phyloP scores from a whole-genome alignment of 2,888 invertebrate genomes.

The Eledone cirrhosa region DNA sequence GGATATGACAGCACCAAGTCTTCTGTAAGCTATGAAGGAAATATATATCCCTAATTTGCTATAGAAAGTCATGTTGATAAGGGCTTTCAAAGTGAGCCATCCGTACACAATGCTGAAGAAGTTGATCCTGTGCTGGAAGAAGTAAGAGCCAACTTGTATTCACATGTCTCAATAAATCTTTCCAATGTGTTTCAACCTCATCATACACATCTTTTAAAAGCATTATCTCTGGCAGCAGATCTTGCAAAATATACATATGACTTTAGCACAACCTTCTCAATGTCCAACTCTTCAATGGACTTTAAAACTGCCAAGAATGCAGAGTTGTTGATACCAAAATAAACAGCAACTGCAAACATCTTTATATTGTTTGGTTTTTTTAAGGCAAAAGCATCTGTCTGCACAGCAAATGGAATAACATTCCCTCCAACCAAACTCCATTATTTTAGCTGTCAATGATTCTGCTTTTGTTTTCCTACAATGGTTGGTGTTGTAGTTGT shows the following conservation, averaged over 20 bases:
- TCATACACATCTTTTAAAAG: neutral
- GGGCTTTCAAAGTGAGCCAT: neutral
- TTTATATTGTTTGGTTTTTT: neutral
- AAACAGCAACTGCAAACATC: neutral
- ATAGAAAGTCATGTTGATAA: neutral
- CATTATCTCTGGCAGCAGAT: neutral
- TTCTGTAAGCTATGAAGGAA: neutral
- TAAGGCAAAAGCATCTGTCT: neutral
- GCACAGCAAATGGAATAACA: neutral
- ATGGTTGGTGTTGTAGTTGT: no score
- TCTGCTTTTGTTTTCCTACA: neutral
- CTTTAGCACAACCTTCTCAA: neutral
- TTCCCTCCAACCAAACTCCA: neutral
- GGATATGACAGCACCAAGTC: neutral
- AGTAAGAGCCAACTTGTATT: neutral
- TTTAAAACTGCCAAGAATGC: neutral
- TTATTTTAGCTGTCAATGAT: neutral
- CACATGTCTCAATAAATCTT: neutral
- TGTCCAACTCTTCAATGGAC: conserved; percentile 2
- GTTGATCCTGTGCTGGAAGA: neutral
- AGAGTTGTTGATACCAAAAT: neutral
- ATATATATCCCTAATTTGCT: neutral
- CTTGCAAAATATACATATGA: conserved; percentile 2
- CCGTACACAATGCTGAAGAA: neutral
- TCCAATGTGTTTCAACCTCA: neutral